A percentile compares a stretch with the other conserved stretches of the same genome.
Evolutionary conservation across 92 coral and sea anemone genomes (phyloP).

Genomic region (Umimayanthus kanabou): DNA sequence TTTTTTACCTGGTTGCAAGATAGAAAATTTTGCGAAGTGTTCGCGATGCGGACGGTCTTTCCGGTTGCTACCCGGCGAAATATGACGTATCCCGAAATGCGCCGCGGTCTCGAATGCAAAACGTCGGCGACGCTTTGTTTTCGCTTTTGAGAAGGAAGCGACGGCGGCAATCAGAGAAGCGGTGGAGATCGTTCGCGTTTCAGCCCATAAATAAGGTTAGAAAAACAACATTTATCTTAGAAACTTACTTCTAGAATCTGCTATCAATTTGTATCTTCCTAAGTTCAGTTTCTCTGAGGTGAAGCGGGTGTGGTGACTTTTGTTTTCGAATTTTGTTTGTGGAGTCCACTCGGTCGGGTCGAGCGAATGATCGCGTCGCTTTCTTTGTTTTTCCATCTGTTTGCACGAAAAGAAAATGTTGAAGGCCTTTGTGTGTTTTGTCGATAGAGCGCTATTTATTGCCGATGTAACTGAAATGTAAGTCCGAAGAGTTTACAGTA

Average conservation of each 20-base stretch:
- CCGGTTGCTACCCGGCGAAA: not conserved
- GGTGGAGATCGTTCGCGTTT: not conserved
- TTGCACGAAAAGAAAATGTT: slow-evolving; percentile 3
- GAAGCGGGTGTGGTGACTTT: not conserved
- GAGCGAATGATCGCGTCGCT: slow-evolving; percentile 14
- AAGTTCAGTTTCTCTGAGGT: not conserved
- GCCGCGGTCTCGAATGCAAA: slow-evolving; percentile 9
- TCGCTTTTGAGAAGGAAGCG: slow-evolving; percentile 12
- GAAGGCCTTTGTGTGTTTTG: not conserved
- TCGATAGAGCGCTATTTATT: not conserved
- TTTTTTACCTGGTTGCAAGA: too few species aligned
- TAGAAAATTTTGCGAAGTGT: too few species aligned
- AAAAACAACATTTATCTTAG: not conserved
- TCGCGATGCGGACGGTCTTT: not conserved
- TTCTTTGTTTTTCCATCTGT: slow-evolving; percentile 21
- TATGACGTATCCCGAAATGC: slow-evolving; percentile 30
- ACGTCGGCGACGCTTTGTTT: slow-evolving; percentile 25
- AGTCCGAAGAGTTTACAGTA: not conserved
- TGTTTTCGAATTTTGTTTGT: not conserved
- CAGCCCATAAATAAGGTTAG: slow-evolving; percentile 4
- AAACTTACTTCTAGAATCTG: not conserved
- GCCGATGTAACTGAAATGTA: not conserved
- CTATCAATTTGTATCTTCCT: not conserved
- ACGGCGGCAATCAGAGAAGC: not conserved
- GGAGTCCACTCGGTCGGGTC: not conserved